A percentile compares a stretch with the other conserved stretches of the same genome.
phyloP scores from a whole-genome alignment of 2,113 vertebrate genomes.

The Rhabdomys dilectus region DNA sequence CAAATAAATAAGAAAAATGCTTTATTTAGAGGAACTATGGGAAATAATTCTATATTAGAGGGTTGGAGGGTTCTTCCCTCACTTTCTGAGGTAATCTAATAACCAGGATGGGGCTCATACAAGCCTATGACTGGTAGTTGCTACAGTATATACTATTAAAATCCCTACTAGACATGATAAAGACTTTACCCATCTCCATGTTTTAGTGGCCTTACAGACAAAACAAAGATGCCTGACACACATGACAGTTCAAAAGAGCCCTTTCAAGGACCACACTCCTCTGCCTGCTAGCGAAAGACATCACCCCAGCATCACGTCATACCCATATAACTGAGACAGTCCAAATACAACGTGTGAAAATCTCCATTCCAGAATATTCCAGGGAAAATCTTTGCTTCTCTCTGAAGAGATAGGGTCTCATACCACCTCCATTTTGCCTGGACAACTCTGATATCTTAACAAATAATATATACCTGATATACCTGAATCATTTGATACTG shows the following conservation, averaged over 20 bases:
- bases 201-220: background rate
- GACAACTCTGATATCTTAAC: background rate
- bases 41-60: background rate
- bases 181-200: background rate
- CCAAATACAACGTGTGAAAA: background rate
- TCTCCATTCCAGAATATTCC: background rate
- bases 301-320: background rate
- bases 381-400: background rate
- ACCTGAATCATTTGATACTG: background rate
- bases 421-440: background rate
- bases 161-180: background rate
- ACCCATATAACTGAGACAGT: background rate
- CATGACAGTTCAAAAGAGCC: background rate
- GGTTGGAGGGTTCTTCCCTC: background rate
- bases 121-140: rapidly evolving
- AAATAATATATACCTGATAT: background rate
- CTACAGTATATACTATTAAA: rapidly evolving
- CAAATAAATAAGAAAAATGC: background rate
- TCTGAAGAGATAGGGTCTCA: background rate
- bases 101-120: rapidly evolving
- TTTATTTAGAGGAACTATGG: background rate
- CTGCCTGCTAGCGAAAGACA: background rate
- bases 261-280: rapidly evolving
- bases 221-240: background rate
- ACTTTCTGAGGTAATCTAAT: background rate